Evolutionary conservation across 2,888 invertebrate genomes (phyloP).

Genomic region (Eledone cirrhosa): DNA sequence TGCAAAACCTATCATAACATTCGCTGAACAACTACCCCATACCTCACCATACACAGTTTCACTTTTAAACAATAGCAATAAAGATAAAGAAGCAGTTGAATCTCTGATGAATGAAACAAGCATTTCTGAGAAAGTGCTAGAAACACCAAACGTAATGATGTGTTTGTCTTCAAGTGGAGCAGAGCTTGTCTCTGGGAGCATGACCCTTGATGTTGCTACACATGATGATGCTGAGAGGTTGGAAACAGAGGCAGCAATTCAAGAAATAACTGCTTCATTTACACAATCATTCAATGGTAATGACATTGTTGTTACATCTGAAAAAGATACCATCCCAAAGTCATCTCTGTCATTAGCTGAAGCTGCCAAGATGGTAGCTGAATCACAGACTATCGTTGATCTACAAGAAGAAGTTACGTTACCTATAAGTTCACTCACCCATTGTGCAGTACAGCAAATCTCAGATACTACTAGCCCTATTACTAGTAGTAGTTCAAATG

Average conservation of each 20-base stretch:
- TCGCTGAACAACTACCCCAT: conserved; percentile 8
- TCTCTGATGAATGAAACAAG: not conserved
- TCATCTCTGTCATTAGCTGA: conserved; percentile 6
- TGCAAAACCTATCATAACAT: conserved; percentile 12
- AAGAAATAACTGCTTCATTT: conserved; percentile 16
- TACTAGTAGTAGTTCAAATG: not conserved
- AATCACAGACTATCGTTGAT: conserved; percentile 23
- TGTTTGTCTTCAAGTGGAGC: not conserved
- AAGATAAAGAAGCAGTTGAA: conserved; percentile 22
- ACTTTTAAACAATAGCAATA: conserved; percentile 16
- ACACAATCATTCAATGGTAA: not conserved
- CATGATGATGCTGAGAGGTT: conserved; percentile 4
- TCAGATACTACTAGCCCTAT: not conserved
- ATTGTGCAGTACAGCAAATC: no score
- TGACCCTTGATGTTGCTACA: conserved; percentile 7
- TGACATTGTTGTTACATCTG: not conserved
- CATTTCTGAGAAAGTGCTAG: conserved; percentile 17
- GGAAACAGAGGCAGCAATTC: conserved; percentile 23
- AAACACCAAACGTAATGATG: conserved; percentile 1
- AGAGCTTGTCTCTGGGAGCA: not conserved
- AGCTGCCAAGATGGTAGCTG: conserved; percentile 26
- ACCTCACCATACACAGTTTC: conserved; percentile 15
- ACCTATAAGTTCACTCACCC: not conserved
- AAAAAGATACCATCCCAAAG: conserved; percentile 3
- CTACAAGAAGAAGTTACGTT: not conserved